Percentiles rank a stretch among this genome's conserved stretches.
These are phyloP conservation scores for Lampris megalopsis DNA, from an alignment of 2,113 vertebrate species.

Conservation along the genomic window DNA sequence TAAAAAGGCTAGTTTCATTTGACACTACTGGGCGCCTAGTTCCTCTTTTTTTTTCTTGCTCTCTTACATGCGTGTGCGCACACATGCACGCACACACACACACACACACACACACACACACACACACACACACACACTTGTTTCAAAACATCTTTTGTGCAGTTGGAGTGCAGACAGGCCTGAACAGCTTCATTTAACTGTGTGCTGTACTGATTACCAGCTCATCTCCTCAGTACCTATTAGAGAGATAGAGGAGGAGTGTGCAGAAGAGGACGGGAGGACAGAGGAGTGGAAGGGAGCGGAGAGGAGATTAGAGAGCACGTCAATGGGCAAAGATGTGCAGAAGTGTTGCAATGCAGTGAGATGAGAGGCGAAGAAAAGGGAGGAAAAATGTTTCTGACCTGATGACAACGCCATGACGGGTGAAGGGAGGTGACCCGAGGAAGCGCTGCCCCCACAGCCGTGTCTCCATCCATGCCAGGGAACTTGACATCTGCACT, in stretches of 20 bases:
- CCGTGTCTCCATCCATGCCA: slow-evolving; percentile 19
- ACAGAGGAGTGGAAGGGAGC: background rate
- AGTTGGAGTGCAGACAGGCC: slow-evolving; percentile 36
- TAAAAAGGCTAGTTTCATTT: slow-evolving; percentile 17
- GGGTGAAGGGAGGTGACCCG: slow-evolving; percentile 30
- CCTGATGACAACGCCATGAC: slow-evolving; percentile 13
- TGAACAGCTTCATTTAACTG: slow-evolving; percentile 45
- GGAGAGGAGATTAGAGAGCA: background rate
- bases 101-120: background rate
- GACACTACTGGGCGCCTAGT: slow-evolving; percentile 24
- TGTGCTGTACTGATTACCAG: slow-evolving; percentile 45
- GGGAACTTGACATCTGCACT: slow-evolving; percentile 26
- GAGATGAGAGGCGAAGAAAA: no score
- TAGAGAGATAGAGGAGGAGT: slow-evolving; percentile 16
- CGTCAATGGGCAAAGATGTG: background rate
- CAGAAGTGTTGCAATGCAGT: background rate
- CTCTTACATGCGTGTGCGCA: background rate
- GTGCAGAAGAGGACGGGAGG: slow-evolving; percentile 10
- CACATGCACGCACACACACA: background rate
- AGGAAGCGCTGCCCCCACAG: slow-evolving; percentile 41
- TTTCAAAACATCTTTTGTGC: slow-evolving; percentile 15
- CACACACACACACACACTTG: background rate
- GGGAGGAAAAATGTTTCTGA: slow-evolving; percentile 15
- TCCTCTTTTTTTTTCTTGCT: background rate
- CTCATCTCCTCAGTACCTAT: slow-evolving; percentile 22